phyloP scores from a whole-genome alignment of 2,113 vertebrate species.

The Plotosus lineatus region DNA sequence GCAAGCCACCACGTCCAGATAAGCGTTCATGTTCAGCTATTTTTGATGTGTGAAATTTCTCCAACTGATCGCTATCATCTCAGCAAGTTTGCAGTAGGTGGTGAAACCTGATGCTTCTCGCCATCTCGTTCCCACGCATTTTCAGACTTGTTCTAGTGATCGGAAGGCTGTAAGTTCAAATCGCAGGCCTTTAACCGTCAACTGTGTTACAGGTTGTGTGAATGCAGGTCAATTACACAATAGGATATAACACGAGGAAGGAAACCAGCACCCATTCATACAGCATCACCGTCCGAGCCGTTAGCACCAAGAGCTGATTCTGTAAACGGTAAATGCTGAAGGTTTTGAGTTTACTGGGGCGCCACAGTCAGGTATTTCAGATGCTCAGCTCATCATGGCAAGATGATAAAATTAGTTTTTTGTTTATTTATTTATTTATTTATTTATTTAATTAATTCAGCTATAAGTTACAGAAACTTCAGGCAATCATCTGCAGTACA shows the following conservation, averaged over 20 bases:
- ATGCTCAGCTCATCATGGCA: no score
- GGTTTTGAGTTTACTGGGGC: not conserved
- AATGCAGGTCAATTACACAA: no score
- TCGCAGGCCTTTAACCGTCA: not conserved
- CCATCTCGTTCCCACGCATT: not conserved
- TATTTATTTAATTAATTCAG: no score
- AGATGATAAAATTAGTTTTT: not conserved
- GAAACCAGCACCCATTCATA: not conserved
- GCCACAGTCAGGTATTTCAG: not conserved
- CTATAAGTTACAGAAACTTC: not conserved
- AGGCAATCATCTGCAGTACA: not conserved
- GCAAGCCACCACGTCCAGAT: not conserved
- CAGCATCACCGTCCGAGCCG: not conserved
- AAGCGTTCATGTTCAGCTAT: not conserved
- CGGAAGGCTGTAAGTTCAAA: not conserved
- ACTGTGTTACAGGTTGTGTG: no score
- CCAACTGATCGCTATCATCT: not conserved
- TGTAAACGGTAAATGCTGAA: not conserved
- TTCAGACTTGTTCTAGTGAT: not conserved
- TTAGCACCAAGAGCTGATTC: not conserved
- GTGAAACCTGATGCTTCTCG: not conserved
- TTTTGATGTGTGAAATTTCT: not conserved
- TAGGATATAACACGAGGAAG: not conserved
- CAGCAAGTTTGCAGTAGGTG: not conserved
- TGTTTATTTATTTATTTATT: no score